Conservation (phyloP, 2,888 invertebrate genomes). For the Asteroscopus sphinx region DNA sequence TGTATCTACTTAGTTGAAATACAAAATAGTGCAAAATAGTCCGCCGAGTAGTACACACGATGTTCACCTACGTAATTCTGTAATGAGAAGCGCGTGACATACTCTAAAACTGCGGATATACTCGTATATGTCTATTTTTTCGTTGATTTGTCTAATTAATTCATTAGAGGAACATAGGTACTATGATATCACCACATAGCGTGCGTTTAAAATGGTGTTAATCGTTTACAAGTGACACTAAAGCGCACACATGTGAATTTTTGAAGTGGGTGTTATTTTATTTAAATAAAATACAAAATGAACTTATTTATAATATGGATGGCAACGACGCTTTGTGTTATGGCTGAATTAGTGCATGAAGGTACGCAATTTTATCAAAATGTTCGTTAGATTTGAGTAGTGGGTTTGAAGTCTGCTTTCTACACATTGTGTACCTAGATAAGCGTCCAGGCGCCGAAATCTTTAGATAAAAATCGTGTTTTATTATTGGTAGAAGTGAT, state of each 20-base stretch:
- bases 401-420: neutral
- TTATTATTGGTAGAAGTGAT: too few species aligned
- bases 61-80: slow-evolving; percentile 33
- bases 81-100: slow-evolving; percentile 81
- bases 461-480: too few species aligned
- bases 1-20: slow-evolving; percentile 1
- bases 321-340: slow-evolving; percentile 49
- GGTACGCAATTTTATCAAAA: slow-evolving; percentile 35
- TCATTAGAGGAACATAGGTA: slow-evolving; percentile 69
- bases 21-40: slow-evolving; percentile 29
- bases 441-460: neutral
- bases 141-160: slow-evolving; percentile 78
- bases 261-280: slow-evolving; percentile 57
- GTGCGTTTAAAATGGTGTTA: slow-evolving; percentile 66
- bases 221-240: slow-evolving; percentile 69
- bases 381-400: slow-evolving; percentile 3
- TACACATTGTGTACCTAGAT: neutral
- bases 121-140: slow-evolving; percentile 64
- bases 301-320: slow-evolving; percentile 58
- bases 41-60: slow-evolving; percentile 16
- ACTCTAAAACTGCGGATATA: slow-evolving; percentile 63
- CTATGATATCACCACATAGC: slow-evolving; percentile 77
- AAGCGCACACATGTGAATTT: slow-evolving; percentile 71
- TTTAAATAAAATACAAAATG: slow-evolving; percentile 50
- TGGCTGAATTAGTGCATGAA: slow-evolving; percentile 50